Percentiles rank a stretch among this genome's conserved stretches.
Evolutionary conservation across 1,140 invertebrate genomes (phyloP).

Genomic region (Listronotus oregonensis): DNA sequence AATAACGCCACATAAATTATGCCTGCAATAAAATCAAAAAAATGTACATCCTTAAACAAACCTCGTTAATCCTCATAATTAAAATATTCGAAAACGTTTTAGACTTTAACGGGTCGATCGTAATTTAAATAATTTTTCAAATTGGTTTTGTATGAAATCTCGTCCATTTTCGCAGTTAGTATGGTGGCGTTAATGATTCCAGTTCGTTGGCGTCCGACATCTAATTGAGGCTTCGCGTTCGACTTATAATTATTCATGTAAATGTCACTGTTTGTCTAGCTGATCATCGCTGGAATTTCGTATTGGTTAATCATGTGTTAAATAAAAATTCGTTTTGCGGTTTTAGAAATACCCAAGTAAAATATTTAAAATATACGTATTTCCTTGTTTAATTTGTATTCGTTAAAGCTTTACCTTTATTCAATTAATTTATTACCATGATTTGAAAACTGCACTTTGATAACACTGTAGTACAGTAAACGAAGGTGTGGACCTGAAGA

Average conservation of each 20-base stretch:
- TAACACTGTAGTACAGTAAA: too few relatives aligned
- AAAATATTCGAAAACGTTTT: constrained; percentile 34
- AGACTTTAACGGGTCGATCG: constrained; percentile 23
- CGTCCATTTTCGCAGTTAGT: constrained; percentile 44
- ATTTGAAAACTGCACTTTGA: too few relatives aligned
- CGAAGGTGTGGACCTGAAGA: too few relatives aligned
- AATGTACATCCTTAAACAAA: neutral
- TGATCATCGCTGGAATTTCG: constrained; percentile 35
- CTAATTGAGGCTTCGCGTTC: constrained; percentile 47
- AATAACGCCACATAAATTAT: too few relatives aligned
- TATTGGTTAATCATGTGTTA: constrained; percentile 44
- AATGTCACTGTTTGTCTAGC: constrained; percentile 42
- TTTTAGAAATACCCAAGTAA: neutral
- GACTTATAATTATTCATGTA: constrained; percentile 48
- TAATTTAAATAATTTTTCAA: constrained; percentile 38
- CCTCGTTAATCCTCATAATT: constrained; percentile 24
- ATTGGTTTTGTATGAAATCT: constrained; percentile 36
- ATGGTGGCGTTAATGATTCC: constrained; percentile 46
- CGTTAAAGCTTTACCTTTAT: too few relatives aligned
- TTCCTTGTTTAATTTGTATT: too few relatives aligned
- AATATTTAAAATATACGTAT: too few relatives aligned
- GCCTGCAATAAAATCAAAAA: too few relatives aligned
- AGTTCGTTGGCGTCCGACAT: constrained; percentile 45
- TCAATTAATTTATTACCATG: too few relatives aligned
- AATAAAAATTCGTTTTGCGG: constrained; percentile 32